Percentiles rank a stretch among this genome's conserved stretches.
Evolutionary conservation across 1,140 invertebrate genomes (phyloP).

Genomic region (Hydropsyche tenuis): DNA sequence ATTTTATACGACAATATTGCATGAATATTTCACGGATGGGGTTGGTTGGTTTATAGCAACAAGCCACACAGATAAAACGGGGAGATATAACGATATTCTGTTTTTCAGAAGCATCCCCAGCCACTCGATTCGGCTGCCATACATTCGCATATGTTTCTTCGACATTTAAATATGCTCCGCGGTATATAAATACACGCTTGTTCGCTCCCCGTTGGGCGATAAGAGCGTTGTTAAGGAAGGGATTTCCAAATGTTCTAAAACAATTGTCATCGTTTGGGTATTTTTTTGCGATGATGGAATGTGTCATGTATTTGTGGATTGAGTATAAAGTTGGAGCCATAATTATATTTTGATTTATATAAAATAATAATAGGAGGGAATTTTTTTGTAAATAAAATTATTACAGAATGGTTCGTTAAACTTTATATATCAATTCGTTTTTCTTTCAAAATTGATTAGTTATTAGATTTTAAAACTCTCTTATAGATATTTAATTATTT

Average conservation of each 20-base stretch:
- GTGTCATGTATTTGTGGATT: no score
- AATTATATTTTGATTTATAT: no score
- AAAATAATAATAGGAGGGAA: no score
- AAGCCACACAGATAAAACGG: constrained; percentile 16
- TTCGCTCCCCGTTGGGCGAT: background rate
- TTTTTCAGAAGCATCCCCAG: constrained; percentile 24
- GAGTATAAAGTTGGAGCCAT: no score
- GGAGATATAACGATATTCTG: constrained; percentile 36
- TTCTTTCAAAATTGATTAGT: no score
- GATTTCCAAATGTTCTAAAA: constrained; percentile 1
- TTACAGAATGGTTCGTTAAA: no score
- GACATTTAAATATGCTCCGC: constrained; percentile 3
- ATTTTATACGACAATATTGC: constrained; percentile 26
- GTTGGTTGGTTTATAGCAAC: constrained; percentile 12
- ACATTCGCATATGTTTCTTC: constrained; percentile 26
- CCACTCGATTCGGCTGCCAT: background rate
- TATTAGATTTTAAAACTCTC: no score
- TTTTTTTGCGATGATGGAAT: no score
- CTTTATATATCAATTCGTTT: no score
- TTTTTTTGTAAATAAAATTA: no score
- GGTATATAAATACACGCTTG: background rate
- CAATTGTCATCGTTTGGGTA: no score
- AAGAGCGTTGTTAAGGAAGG: background rate
- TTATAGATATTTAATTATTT: no score
- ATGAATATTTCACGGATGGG: constrained; percentile 30